A percentile compares a stretch with the other conserved stretches of the same genome.
These are phyloP conservation scores for Sphaerophoria taeniata DNA, from an alignment of 2,888 invertebrate species.

Conservation along the genomic window DNA sequence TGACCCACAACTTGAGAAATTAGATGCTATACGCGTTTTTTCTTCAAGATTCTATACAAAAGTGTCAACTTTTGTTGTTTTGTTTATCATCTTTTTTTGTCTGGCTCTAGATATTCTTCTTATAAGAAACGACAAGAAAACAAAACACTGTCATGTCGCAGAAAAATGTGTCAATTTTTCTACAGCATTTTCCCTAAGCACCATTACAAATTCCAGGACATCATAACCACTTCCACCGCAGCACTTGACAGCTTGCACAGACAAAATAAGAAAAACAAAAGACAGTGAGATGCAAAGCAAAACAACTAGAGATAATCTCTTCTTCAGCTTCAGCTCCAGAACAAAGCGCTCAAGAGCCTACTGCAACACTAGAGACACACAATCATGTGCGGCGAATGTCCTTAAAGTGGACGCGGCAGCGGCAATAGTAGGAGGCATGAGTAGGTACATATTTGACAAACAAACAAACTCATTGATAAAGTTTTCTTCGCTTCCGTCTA, in stretches of 20 bases:
- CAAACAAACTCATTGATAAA: constrained; percentile 64
- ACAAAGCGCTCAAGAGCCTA: background rate
- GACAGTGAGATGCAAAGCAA: constrained; percentile 2
- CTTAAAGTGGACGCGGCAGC: constrained; percentile 38
- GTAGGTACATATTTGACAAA: constrained; percentile 33
- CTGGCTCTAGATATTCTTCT: background rate
- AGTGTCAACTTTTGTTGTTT: constrained; percentile 11
- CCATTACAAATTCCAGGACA: constrained; percentile 26
- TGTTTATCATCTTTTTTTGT: background rate
- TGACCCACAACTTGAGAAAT: constrained; percentile 54
- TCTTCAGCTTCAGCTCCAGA: too few species aligned
- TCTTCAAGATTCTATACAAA: constrained; percentile 19
- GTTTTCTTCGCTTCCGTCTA: constrained; percentile 28
- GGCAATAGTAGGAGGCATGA: constrained; percentile 40
- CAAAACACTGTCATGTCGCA: constrained; percentile 21
- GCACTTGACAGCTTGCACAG: constrained; percentile 14
- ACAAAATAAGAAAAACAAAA: constrained; percentile 1
- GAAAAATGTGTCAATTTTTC: constrained; percentile 69
- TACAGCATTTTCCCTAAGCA: constrained; percentile 63
- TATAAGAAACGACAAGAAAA: constrained; percentile 10
- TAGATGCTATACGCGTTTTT: constrained; percentile 23
- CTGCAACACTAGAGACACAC: constrained; percentile 38
- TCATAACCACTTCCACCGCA: constrained; percentile 15
- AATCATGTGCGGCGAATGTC: constrained; percentile 35
- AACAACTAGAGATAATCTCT: constrained; percentile 42